Conservation (phyloP, 2,113 vertebrate genomes). For the Mus pahari region DNA sequence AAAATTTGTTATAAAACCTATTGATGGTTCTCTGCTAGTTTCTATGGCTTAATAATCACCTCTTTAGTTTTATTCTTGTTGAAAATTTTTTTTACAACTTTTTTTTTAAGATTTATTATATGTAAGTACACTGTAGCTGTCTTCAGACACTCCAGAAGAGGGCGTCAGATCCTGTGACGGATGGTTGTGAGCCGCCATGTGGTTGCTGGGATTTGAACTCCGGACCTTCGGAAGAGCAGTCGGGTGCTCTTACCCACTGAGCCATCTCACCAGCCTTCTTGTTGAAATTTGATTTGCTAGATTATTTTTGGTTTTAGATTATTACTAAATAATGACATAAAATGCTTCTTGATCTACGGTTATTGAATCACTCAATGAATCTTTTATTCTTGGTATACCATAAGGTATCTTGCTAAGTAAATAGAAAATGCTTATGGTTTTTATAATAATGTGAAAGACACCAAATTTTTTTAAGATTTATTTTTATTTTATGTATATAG, state of each 20-base stretch:
- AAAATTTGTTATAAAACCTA: slow-evolving; percentile 41
- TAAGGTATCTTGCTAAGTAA: background rate
- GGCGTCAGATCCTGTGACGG: too few relatives aligned
- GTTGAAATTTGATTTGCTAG: background rate
- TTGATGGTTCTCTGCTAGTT: background rate
- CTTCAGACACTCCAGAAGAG: too few relatives aligned
- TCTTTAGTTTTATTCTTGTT: background rate
- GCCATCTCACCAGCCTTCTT: too few relatives aligned
- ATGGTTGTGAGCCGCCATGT: too few relatives aligned
- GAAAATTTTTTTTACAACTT: too few relatives aligned
- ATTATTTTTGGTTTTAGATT: background rate
- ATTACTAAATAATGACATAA: background rate
- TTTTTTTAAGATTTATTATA: too few relatives aligned
- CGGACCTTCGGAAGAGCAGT: too few relatives aligned
- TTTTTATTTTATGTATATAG: background rate
- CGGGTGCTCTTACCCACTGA: too few relatives aligned
- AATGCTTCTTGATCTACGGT: background rate
- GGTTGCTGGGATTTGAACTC: too few relatives aligned
- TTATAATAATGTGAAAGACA: background rate
- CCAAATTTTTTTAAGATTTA: background rate
- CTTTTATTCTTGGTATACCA: background rate
- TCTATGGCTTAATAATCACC: slow-evolving; percentile 28
- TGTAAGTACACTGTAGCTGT: too few relatives aligned
- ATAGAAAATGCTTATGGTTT: background rate
- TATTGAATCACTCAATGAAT: background rate